Evolutionary conservation across 2,888 invertebrate species (phyloP), one percentile per base, ranked within the genome.

Genomic region (Dryobotodes eremita): DNA sequence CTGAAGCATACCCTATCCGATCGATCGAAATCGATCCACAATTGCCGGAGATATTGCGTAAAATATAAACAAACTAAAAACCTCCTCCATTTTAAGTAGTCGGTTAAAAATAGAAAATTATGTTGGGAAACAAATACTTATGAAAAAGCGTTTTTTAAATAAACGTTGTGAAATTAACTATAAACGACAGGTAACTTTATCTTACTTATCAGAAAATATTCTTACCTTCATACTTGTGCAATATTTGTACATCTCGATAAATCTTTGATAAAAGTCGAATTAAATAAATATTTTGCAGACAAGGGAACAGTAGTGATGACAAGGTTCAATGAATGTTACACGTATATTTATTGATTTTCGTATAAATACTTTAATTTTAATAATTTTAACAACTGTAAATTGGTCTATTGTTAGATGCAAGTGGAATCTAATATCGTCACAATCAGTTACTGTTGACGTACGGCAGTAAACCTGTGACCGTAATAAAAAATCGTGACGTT

Each of bases 241-340:
- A 71, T 85, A 57, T 71, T 84, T 68, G 42, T 42, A 75, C 20
- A 71, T 68, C 55, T 57, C 50, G 31, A 57, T 71, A 68, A 57
- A 46, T 61, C 15, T 53, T 53, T 81, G 69, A 72, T 82, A 72
- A 59, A 72, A 77, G 36, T 61, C 26, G 17, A 65, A 75, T 69
- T 75, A 69, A 75, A 85, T 75, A 80, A 83, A 85, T 72, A 83
- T 69, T 83, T 72, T 61, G 71, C 75, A 64, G 36, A 26, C 64
- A 23, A 62, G 57, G 46, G 55, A 62, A 48, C 10, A 42, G n/a
- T 42, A 50, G 26, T 59, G 68, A 71, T 64, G 48, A 62, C 50
- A 70, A 72, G 62, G 72, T 73, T 57, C 71, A 77, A 50, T 73
- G 36, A 61, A 80, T 69, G 50, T 68, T 61, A 53, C 61, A 26